phyloP scores from a whole-genome alignment of 2,888 invertebrate genomes.

The Cataglyphis livida region DNA sequence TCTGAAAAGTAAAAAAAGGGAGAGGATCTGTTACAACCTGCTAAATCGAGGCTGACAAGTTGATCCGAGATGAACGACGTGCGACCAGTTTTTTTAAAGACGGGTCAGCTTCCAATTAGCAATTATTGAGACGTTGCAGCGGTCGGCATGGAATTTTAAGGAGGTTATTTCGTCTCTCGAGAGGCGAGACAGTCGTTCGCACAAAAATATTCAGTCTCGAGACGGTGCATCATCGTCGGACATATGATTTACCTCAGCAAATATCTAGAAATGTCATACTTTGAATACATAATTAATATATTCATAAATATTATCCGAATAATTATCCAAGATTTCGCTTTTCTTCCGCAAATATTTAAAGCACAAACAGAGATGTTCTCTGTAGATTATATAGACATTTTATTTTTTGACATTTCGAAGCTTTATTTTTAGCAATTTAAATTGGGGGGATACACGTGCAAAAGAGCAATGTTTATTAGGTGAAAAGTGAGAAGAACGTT shows the following conservation, averaged over 20 bases:
- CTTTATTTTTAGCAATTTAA: background rate
- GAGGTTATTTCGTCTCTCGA: slow-evolving; percentile 43
- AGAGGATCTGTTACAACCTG: slow-evolving; percentile 17
- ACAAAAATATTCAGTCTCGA: slow-evolving; percentile 19
- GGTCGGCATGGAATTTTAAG: slow-evolving; percentile 69
- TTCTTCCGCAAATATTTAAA: slow-evolving; percentile 12
- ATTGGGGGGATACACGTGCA: background rate
- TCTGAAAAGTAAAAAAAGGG: background rate
- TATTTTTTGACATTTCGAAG: background rate
- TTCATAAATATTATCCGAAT: background rate
- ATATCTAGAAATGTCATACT: slow-evolving; percentile 6
- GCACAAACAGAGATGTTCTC: background rate
- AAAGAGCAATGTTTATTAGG: slow-evolving; percentile 28
- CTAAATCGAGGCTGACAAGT: slow-evolving; percentile 51
- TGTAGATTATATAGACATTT: background rate
- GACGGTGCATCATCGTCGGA: background rate
- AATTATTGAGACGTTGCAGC: slow-evolving; percentile 73
- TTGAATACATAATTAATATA: slow-evolving; percentile 9
- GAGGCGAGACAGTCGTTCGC: slow-evolving; percentile 27
- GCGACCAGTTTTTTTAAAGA: slow-evolving; percentile 75
- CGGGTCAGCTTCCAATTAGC: slow-evolving; percentile 72
- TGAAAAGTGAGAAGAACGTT: slow-evolving; percentile 20
- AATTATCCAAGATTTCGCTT: background rate
- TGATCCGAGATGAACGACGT: slow-evolving; percentile 71
- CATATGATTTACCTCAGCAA: background rate